These are phyloP conservation scores for Alectoris magna DNA, from an alignment of 2,797 vertebrate species.

Conservation along the genomic window DNA sequence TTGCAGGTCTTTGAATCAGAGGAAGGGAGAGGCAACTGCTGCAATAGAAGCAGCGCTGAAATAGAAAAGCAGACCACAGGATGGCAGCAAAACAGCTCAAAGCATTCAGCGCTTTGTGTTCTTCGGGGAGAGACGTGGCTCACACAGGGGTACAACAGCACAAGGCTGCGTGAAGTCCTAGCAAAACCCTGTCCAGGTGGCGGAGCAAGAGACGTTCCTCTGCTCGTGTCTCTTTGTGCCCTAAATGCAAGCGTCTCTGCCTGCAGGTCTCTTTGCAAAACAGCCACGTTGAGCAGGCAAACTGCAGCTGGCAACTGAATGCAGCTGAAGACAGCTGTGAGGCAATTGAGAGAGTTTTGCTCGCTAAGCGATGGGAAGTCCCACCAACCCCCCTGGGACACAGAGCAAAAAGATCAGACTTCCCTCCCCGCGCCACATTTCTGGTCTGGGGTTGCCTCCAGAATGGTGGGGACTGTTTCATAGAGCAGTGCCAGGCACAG, in stretches of 20 bases:
- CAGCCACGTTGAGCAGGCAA: background rate
- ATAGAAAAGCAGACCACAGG: constrained; percentile 34
- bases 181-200: background rate
- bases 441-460: background rate
- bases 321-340: background rate
- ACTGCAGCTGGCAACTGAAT: background rate
- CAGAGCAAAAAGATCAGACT: background rate
- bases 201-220: background rate
- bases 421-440: background rate
- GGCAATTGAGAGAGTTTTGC: background rate
- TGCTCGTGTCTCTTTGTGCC: background rate
- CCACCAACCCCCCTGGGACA: background rate
- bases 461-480: background rate
- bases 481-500: constrained; percentile 24
- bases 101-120: background rate
- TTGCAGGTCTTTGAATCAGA: background rate
- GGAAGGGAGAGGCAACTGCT: background rate
- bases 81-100: constrained; percentile 65
- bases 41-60: background rate
- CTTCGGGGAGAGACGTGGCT: background rate
- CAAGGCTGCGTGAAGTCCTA: background rate
- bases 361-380: background rate
- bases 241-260: background rate
- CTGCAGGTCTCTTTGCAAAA: background rate
- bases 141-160: background rate